Base-by-base conservation (phyloP, 2,888 invertebrate genomes). In the Zaprionus lineosus region DNA sequence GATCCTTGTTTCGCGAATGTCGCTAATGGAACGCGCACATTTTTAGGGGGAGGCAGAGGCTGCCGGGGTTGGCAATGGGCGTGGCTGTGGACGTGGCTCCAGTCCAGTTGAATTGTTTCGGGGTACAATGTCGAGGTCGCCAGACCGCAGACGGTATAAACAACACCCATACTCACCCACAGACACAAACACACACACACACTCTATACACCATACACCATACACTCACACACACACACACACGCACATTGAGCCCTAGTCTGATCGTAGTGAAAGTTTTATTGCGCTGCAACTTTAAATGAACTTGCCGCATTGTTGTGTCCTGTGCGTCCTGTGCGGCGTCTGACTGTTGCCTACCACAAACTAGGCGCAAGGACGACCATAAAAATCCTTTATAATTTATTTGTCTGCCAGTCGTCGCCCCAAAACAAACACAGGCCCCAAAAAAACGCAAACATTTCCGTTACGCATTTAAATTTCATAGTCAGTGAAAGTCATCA, bases 401-500 rank as follows among this genome's bases (percentile, higher is more conserved):
- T 81, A 81, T 81, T 64, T 79, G 86, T 81, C 81, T 81, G 86
- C 76, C 34, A 67, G 57, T 65, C 48, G 41, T 48, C 55, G 68
- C 24, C 29, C 44, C 34, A 53, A 52, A 59, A 31, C 28, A 48
- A 28, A 52, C 37, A 44, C 40, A 52, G 21, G 61, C 39, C 52
- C 2, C 43, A 48, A 67, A 51, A 44, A 28, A 15, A 34, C 28
- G 41, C 71, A 53, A 76, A 76, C 86, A 86, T 84, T 84, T 86
- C 86, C 86, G 86, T 72, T 71, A 69, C 86, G 67, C 87, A 85
- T 85, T 87, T 86, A 67, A 87, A 76, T 87, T 87, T 81, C 76
- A 78, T 81, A 86, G 84, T 71, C 84, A 86, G 84, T 84, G 84
- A 86, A 86, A 84, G 87, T 78, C 84, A 86, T 84, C 86, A 86